A percentile compares a stretch with the other conserved stretches of the same genome.
phyloP scores from a whole-genome alignment of 2,797 vertebrate species.

The Martes flavigula region DNA sequence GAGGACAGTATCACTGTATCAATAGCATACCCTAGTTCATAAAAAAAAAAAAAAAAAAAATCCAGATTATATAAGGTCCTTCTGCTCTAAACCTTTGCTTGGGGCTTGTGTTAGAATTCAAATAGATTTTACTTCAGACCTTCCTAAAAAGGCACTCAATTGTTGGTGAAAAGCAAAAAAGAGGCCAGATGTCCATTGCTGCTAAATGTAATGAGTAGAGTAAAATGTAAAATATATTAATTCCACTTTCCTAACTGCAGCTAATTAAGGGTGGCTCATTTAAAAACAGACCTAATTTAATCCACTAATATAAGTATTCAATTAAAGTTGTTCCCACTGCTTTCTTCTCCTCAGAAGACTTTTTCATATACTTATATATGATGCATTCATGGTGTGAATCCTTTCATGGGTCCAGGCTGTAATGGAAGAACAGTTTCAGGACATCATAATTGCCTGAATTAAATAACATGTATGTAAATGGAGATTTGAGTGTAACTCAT shows the following conservation, averaged over 20 bases:
- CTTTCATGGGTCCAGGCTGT: conserved; percentile 51
- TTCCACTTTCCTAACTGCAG: conserved; percentile 53
- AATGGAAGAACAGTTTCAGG: conserved; percentile 50
- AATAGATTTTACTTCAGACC: background rate
- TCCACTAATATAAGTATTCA: conserved; percentile 70
- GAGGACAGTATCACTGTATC: background rate
- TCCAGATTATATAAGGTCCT: background rate
- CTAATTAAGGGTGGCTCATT: conserved; percentile 72
- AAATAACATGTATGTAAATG: conserved; percentile 67
- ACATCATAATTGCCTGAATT: conserved; percentile 67
- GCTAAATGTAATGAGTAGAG: conserved; percentile 40
- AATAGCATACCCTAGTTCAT: background rate
- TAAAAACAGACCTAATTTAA: conserved; percentile 74
- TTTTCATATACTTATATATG: conserved; percentile 17
- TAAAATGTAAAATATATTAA: conserved; percentile 63
- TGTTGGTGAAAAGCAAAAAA: conserved; percentile 26
- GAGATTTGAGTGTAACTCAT: conserved; percentile 23
- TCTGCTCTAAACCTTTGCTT: background rate
- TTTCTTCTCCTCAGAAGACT: conserved; percentile 63
- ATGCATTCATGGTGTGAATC: conserved; percentile 33
- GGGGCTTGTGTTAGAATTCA: conserved; percentile 20
- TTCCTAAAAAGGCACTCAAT: background rate
- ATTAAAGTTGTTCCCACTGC: conserved; percentile 60
- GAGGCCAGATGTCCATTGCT: conserved; percentile 56
- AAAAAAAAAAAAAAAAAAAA: background rate